phyloP scores from a whole-genome alignment of 2,797 vertebrate genomes.

The Sus cebifrons region DNA sequence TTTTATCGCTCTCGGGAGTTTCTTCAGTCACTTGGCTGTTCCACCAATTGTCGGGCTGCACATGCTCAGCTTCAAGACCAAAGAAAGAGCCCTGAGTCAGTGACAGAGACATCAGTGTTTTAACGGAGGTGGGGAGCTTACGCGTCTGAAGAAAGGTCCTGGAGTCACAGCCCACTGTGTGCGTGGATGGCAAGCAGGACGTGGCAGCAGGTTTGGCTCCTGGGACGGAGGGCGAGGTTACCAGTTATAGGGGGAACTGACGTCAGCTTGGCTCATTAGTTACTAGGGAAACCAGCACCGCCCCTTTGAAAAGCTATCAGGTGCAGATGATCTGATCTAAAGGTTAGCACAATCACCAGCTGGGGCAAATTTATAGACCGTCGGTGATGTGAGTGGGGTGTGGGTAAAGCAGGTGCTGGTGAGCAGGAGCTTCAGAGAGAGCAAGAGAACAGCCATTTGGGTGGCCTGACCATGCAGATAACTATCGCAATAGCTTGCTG shows the following conservation, averaged over 20 bases:
- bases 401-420: neutral
- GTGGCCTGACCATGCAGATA: neutral
- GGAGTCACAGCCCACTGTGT: neutral
- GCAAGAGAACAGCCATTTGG: neutral
- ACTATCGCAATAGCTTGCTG: neutral
- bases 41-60: neutral
- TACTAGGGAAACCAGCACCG: neutral
- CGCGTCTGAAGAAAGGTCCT: neutral
- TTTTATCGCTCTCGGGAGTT: rapidly evolving
- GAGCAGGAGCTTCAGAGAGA: neutral
- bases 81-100: neutral
- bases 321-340: neutral
- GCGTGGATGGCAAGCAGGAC: neutral
- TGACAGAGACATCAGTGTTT: neutral
- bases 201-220: rapidly evolving
- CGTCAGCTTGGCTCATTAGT: neutral
- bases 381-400: neutral
- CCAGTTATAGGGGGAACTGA: neutral
- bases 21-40: neutral
- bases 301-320: neutral
- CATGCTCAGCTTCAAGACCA: neutral
- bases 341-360: neutral
- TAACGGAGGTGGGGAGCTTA: neutral
- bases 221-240: too few species aligned
- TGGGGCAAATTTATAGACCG: neutral